These are phyloP conservation scores for Rhimphoctona megacephalus DNA, from an alignment of 2,888 invertebrate species.

Conservation along the genomic window DNA sequence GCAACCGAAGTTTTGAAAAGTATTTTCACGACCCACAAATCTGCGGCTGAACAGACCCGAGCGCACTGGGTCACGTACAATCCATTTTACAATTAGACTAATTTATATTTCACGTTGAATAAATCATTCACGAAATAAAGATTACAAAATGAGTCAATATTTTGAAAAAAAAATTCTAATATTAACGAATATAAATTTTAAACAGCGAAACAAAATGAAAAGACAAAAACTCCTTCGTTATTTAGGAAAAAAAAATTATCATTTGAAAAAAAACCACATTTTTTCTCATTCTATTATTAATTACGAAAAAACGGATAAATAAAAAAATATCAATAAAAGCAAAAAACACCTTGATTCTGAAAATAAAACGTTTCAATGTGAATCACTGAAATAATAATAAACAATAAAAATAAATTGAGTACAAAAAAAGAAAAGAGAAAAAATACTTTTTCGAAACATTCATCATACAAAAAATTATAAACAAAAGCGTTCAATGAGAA, in stretches of 20 bases:
- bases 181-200: neutral
- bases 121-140: neutral
- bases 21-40: constrained; percentile 95
- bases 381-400: no score
- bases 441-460: neutral
- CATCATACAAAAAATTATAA: neutral
- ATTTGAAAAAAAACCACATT: neutral
- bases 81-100: constrained; percentile 91
- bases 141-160: neutral
- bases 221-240: neutral
- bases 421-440: no score
- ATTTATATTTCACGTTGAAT: neutral
- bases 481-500: neutral
- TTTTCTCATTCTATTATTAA: no score
- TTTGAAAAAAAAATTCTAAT: neutral
- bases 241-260: neutral
- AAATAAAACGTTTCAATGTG: no score
- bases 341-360: no score
- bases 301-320: no score
- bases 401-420: no score
- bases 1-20: constrained; percentile 97
- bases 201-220: neutral
- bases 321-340: no score
- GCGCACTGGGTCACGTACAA: constrained; percentile 99
- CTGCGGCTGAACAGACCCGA: constrained; percentile 93